Percentiles rank a stretch among this genome's conserved stretches.
These are phyloP conservation scores for Sebastes cheni DNA, from an alignment of 2,797 vertebrate genomes.

Conservation along the genomic window DNA sequence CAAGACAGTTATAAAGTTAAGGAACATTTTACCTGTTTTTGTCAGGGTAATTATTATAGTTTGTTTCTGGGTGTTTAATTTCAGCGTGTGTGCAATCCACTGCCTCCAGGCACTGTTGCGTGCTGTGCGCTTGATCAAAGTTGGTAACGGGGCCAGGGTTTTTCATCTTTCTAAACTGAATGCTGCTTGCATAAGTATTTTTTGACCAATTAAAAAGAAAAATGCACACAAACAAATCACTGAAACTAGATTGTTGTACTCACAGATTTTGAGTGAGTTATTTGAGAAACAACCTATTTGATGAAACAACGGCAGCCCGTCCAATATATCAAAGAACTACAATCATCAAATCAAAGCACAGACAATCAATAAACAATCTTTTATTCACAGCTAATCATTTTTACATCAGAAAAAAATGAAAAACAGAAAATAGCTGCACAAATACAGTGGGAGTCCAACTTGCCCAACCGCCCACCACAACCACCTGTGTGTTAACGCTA, in stretches of 20 bases:
- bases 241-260: not conserved
- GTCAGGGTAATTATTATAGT: not conserved
- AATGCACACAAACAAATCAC: not conserved
- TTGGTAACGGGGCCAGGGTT: not conserved
- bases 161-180: not conserved
- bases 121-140: constrained; percentile 15
- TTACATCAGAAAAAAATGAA: not conserved
- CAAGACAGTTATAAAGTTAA: not conserved
- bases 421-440: not conserved
- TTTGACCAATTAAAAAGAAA: not conserved
- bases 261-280: not conserved
- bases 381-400: not conserved
- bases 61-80: constrained; percentile 29
- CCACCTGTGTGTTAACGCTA: not conserved
- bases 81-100: constrained; percentile 3
- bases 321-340: not conserved
- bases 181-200: not conserved
- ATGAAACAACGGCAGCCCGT: not conserved
- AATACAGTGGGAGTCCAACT: not conserved
- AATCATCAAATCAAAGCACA: not conserved
- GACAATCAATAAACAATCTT: not conserved
- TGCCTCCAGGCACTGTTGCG: not conserved
- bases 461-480: not conserved
- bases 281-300: not conserved
- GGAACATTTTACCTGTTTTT: not conserved